A percentile compares a stretch with the other conserved stretches of the same genome.
Conservation (phyloP, 1,140 invertebrate genomes). For the Diorhabda elongata region DNA sequence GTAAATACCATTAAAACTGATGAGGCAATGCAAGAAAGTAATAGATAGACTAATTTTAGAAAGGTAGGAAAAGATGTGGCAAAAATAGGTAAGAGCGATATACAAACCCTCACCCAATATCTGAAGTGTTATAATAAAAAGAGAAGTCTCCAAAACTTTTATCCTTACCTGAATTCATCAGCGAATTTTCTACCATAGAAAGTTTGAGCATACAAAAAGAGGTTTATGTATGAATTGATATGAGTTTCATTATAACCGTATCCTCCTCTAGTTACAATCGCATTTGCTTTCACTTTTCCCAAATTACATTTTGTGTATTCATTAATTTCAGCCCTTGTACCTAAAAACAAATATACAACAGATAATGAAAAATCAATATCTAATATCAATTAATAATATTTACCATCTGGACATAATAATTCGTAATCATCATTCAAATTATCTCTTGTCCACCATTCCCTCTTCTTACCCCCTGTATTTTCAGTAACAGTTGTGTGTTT, state of each 20-base stretch:
- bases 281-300: constrained; percentile 86
- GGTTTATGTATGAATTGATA: constrained; percentile 77
- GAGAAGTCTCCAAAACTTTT: not conserved
- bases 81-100: no score
- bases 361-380: not conserved
- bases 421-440: constrained; percentile 89
- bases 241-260: constrained; percentile 72
- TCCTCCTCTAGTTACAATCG: constrained; percentile 80
- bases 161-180: constrained; percentile 73
- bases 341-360: constrained; percentile 44
- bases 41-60: no score
- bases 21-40: no score
- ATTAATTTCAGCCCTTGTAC: constrained; percentile 68
- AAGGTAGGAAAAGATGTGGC: no score
- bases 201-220: constrained; percentile 87
- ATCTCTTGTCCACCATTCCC: constrained; percentile 90
- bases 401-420: constrained; percentile 88
- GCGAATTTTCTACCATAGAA: constrained; percentile 79
- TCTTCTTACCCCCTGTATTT: constrained; percentile 84
- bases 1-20: no score
- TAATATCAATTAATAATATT: constrained; percentile 6
- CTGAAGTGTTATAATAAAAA: no score
- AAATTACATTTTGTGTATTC: constrained; percentile 86
- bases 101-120: no score
- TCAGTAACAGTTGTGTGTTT: constrained; percentile 88